These are phyloP conservation scores for Chaetura pelagica DNA, from an alignment of 2,113 vertebrate species.

Conservation along the genomic window DNA sequence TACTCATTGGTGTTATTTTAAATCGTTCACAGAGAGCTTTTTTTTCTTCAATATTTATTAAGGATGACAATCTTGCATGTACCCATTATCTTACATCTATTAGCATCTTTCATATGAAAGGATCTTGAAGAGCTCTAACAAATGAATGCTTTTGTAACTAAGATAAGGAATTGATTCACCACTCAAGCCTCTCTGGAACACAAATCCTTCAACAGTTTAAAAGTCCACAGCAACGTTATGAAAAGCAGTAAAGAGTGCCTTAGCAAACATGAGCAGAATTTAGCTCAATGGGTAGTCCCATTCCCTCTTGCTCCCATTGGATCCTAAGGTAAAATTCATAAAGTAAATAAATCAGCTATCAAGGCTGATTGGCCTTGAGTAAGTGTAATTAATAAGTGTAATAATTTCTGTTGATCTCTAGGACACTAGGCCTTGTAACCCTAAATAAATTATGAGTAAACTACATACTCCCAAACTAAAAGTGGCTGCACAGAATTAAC, in stretches of 20 bases:
- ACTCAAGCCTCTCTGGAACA: background rate
- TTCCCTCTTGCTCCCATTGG: background rate
- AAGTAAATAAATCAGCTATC: background rate
- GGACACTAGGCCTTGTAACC: background rate
- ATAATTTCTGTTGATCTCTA: background rate
- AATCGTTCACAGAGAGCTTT: slow-evolving; percentile 7
- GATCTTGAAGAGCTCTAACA: slow-evolving; percentile 32
- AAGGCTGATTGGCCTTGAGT: background rate
- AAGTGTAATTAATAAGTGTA: background rate
- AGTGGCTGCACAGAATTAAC: background rate
- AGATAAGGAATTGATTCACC: background rate
- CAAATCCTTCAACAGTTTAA: background rate
- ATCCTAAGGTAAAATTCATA: background rate
- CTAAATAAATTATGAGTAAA: background rate
- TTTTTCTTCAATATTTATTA: slow-evolving; percentile 52
- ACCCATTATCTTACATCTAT: slow-evolving; percentile 51
- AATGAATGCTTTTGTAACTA: slow-evolving; percentile 4
- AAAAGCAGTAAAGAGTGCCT: background rate
- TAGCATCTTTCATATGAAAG: slow-evolving; percentile 50
- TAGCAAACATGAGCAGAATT: background rate
- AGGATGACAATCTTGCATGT: slow-evolving; percentile 32
- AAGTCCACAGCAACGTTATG: background rate
- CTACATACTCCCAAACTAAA: background rate
- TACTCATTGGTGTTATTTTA: slow-evolving; percentile 61
- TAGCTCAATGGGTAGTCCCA: rapidly evolving